phyloP scores from a whole-genome alignment of 2,797 vertebrate species.

The Echiichthys vipera region DNA sequence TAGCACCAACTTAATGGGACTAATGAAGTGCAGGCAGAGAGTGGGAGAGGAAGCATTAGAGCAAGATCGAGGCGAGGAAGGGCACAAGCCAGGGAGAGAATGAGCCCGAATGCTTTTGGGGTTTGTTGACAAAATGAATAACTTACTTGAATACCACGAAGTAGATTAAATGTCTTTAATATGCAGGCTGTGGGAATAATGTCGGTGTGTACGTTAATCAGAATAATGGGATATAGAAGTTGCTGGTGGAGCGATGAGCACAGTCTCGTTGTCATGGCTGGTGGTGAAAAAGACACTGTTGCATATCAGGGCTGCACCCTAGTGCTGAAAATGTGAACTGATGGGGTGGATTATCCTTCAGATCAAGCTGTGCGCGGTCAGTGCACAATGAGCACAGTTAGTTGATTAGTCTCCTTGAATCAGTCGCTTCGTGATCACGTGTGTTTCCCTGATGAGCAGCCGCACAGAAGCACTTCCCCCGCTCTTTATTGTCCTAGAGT shows the following conservation, averaged over 20 bases:
- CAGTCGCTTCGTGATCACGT: not conserved
- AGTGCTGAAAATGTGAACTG: constrained; percentile 47
- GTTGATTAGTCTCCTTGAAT: constrained; percentile 30
- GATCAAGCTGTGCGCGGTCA: constrained; percentile 1
- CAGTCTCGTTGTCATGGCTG: not conserved
- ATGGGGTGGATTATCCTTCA: constrained; percentile 10
- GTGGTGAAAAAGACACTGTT: constrained; percentile 7
- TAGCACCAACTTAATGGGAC: constrained; percentile 49
- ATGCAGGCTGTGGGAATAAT: not conserved
- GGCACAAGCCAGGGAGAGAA: not conserved
- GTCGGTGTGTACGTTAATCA: not conserved
- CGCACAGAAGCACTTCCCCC: not conserved
- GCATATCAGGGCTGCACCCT: constrained; percentile 48
- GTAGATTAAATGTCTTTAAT: not conserved
- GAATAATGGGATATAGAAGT: not conserved
- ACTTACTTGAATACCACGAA: not conserved
- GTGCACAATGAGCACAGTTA: not conserved
- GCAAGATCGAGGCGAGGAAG: not conserved
- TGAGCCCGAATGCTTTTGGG: not conserved
- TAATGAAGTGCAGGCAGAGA: constrained; percentile 33
- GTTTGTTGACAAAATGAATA: constrained; percentile 8
- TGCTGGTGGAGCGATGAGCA: not conserved
- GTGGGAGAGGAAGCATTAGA: constrained; percentile 6
- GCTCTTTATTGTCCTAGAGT: not conserved
- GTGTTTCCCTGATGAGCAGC: not conserved